Base-by-base conservation (phyloP, 2,113 vertebrate species). In the Oreochromis niloticus region DNA sequence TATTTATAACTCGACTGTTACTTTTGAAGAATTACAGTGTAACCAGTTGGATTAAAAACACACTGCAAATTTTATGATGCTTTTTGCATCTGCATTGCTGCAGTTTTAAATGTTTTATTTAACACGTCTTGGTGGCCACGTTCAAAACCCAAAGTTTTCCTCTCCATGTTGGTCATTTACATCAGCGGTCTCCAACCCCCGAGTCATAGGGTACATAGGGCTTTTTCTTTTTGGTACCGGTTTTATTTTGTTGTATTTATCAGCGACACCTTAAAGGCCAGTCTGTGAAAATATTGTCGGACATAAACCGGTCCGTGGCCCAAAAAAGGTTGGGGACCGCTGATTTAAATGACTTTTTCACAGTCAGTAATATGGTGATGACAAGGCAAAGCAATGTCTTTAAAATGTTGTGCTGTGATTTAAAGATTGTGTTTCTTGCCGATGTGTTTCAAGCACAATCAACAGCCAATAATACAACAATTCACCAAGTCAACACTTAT, bases 1-100 rank as follows among this genome's bases (percentile, higher is more conserved):
- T 87, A 91, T 90, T 88, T 87, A 91, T 71, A 46, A 52, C 66
- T 83, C 82, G 46, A 82, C 71, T 86, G 79, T 82, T 63, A 79
- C 85, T 32, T 43, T 46, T 32, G 19, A 63, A 50, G 14, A 80
- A 14, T 57, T 54, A 2, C 4, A 16, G 81, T 59, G 75, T 55
- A 82, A 82, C 6, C 36, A 6, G 41, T 84, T 78, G 71, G 46
- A 50, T 32, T 48, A 7, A 48, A 75, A 75, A 19, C 24, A 75
- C 46, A 4, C 17, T 78, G 71, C 16, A 30, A 12, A 50, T 32
- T 52, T 52, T 43, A 57, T 22, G 22, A n/a, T 32, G 50, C 80
- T 34, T 27, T 17, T 24, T 54, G 22, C 19, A 71, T 52, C 19
- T 55, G 13, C 30, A 5, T 14, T 55, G 56, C 50, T 57, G 56